Evolutionary conservation across 2,888 invertebrate genomes (phyloP), one percentile per base, ranked within the genome.

Genomic region (Fissipunctia ypsillon): DNA sequence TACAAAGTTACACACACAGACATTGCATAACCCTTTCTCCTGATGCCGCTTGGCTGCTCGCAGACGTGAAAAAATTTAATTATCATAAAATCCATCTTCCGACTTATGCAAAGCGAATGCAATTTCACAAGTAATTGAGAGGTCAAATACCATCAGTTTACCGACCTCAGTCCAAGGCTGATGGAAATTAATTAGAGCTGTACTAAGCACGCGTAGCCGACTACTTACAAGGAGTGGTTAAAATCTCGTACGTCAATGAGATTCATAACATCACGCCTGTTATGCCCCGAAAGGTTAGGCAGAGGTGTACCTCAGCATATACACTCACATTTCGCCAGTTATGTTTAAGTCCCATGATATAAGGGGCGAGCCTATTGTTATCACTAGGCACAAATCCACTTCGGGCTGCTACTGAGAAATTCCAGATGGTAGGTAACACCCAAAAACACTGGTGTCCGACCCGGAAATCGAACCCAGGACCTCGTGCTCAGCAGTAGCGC

Each of bases 91-190:
- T 25, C 54, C 54, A 81, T 84, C 82, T 76, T 81, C 71, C 60
- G 67, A 78, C 41, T 65, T 60, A 70, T 74, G 69, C 54, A 76
- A 80, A 84, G 56, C 63, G 52, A 78, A 84, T 81, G 73, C 69
- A 86, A 78, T 84, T 86, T 84, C 81, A 84, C 87, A 84, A 85
- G 73, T 76, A 86, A 80, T 84, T 77, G 73, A 83, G 84, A 88
- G 88, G 88, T 87, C 85, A 85, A 84, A 83, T 83, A 83, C 72
- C 87, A 87, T 86, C 86, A 80, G 88, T 89, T 85, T 89, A 83
- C 73, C 70, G 90, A 89, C 91, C 88, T 90, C 85, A 68, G 31
- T 28, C 54, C 88, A 89, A 90, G 89, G 90, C 80, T 88, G 74
- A 69, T 52, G 57, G 80, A 70, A 6, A 69, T 77, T 83, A 83